Conservation (phyloP, 2,113 vertebrate species). For the Corapipo altera region DNA sequence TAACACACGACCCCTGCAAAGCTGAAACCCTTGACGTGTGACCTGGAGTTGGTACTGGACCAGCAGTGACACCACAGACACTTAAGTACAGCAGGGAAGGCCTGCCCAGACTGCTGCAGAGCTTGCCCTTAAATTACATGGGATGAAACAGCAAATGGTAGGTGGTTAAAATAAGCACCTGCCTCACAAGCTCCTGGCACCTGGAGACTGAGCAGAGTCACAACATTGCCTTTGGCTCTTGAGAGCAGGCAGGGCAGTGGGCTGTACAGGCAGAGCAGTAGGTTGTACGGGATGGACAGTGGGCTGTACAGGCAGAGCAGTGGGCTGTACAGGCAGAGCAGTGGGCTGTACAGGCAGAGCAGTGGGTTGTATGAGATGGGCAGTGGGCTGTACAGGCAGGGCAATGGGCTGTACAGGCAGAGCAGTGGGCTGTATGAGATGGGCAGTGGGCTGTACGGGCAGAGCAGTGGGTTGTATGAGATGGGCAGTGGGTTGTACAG, state of each 20-base stretch:
- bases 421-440: background rate
- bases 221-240: background rate
- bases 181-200: background rate
- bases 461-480: accelerated
- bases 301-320: no score
- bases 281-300: background rate
- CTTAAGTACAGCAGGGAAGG: background rate
- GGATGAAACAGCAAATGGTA: background rate
- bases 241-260: background rate
- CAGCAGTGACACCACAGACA: background rate
- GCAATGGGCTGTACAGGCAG: background rate
- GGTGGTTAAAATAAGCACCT: background rate
- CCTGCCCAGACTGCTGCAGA: slow-evolving; percentile 6
- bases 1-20: background rate
- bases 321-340: background rate
- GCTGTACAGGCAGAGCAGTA: accelerated
- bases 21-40: background rate
- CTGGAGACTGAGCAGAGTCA: background rate
- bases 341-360: background rate
- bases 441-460: background rate
- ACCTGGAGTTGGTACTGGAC: background rate
- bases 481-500: accelerated
- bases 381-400: background rate
- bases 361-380: background rate
- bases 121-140: background rate